Percentiles rank a stretch among this genome's conserved stretches.
Conservation (phyloP, 1,140 invertebrate genomes). For the Lepidurus packardi region DNA sequence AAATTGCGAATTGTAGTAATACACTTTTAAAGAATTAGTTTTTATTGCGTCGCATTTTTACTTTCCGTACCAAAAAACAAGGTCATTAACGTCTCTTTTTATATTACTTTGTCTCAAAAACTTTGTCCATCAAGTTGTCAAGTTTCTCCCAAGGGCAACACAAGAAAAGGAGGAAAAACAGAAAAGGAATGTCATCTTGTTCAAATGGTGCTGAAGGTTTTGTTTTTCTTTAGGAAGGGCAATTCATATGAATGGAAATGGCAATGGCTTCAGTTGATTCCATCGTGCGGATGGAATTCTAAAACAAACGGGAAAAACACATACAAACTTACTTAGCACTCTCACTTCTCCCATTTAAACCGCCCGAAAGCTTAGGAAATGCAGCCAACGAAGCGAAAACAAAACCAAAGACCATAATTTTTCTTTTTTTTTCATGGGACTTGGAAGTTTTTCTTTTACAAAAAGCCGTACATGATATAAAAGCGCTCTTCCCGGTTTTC, state of each 20-base stretch:
- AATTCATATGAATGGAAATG: neutral
- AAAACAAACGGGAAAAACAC: neutral
- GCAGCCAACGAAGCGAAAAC: neutral
- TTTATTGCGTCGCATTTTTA: neutral
- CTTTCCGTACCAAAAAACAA: neutral
- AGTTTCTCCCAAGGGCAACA: neutral
- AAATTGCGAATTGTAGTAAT: neutral
- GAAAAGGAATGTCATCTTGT: neutral
- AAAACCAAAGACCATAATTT: neutral
- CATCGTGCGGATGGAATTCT: slow-evolving; percentile 1
- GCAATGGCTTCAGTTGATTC: slow-evolving; percentile 13
- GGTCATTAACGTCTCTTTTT: neutral
- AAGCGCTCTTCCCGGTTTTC: neutral
- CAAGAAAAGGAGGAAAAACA: neutral
- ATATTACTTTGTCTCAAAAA: neutral
- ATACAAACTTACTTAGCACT: neutral
- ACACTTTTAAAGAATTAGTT: neutral
- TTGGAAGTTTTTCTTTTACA: neutral
- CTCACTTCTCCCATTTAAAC: neutral
- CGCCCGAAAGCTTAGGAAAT: neutral
- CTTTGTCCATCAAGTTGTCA: neutral
- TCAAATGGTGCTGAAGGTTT: neutral
- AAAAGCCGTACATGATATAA: neutral
- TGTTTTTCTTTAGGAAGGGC: neutral
- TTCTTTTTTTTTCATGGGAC: neutral